Evolutionary conservation across 2,888 invertebrate genomes (phyloP), one percentile per base, ranked within the genome.

Genomic region (Isoperla grammatica): DNA sequence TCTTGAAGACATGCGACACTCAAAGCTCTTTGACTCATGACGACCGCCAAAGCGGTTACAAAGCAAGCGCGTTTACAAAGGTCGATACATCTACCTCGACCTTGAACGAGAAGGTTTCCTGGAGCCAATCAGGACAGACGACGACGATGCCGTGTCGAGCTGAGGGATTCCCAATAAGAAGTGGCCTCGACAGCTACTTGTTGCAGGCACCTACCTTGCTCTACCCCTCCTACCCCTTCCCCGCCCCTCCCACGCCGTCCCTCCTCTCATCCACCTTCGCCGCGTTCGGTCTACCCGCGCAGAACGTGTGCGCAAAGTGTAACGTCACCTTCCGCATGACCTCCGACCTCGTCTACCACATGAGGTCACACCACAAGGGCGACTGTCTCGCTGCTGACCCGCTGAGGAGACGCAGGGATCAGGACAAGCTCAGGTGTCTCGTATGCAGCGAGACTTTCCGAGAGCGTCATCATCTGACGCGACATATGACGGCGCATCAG

Each of bases 291-390:
- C 76, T 93, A 61, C 92, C 94, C 37, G 90, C 95, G 2, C 96
- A 97, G 74, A 98, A 98, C 75, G 94, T 97, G 67, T 98, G 97
- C 75, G 97, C 97, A 59, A 96, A 97, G 76, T 98, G 98, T 78
- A 97, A 95, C 74, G 89, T 97, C 62, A 91, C 92, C 63, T 98
- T 98, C 73, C 82, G 98, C 53, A 95, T 98, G 95, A 98, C 98
- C 35, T 95, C 95, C 23, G 98, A 98, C 72, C 80, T 98, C 64
- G 98, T 98, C 13, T 97, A 98, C 72, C 98, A 98, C 73, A 98
- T 98, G 97, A 80, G 98, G 57, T 92, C 92, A 1, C 94, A 94
- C 72, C 94, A 94, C 73, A 94, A 93, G 74, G 88, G 87, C 68
- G 92, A 92, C 69, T 67, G 62, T 42, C 70, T 60, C 22, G 79